Conservation (phyloP, 2,888 invertebrate genomes). For the Leucoma salicis region DNA sequence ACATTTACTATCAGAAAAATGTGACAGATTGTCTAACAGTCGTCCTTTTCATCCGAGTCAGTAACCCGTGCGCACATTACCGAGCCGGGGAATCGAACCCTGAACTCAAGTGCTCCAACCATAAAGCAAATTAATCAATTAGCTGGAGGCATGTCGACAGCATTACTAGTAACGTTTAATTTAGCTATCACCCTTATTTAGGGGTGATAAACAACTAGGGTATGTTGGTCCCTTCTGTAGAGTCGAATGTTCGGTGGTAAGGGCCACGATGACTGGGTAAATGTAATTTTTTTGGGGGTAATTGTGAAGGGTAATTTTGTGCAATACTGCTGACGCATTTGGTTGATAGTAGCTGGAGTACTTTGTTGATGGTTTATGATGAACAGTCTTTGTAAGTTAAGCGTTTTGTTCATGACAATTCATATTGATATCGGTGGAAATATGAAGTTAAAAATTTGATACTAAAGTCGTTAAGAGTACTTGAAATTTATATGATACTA, state of each 20-base stretch:
- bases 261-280: slow-evolving; percentile 41
- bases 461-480: too few species aligned
- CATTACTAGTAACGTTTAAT: slow-evolving; percentile 79
- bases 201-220: slow-evolving; percentile 41
- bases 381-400: slow-evolving; percentile 50
- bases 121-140: slow-evolving; percentile 83
- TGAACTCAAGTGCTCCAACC: slow-evolving; percentile 71
- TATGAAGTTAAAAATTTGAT: too few species aligned
- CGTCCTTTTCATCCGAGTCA: slow-evolving; percentile 59
- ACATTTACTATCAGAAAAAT: slow-evolving; percentile 54
- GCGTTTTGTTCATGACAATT: slow-evolving; percentile 20
- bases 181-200: slow-evolving; percentile 57
- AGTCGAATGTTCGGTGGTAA: slow-evolving; percentile 13
- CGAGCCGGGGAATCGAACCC: slow-evolving; percentile 63
- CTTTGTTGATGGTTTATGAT: slow-evolving; percentile 71
- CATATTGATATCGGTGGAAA: neutral
- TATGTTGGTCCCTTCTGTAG: slow-evolving; percentile 32
- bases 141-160: slow-evolving; percentile 79
- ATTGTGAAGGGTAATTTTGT: slow-evolving; percentile 54
- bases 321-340: slow-evolving; percentile 77
- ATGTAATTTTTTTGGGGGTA: slow-evolving; percentile 41
- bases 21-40: slow-evolving; percentile 79
- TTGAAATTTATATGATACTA: too few species aligned
- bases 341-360: slow-evolving; percentile 61
- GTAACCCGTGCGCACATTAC: slow-evolving; percentile 71